Evolutionary conservation across 2,888 invertebrate species (phyloP).

Genomic region (Chloromyia formosa): DNA sequence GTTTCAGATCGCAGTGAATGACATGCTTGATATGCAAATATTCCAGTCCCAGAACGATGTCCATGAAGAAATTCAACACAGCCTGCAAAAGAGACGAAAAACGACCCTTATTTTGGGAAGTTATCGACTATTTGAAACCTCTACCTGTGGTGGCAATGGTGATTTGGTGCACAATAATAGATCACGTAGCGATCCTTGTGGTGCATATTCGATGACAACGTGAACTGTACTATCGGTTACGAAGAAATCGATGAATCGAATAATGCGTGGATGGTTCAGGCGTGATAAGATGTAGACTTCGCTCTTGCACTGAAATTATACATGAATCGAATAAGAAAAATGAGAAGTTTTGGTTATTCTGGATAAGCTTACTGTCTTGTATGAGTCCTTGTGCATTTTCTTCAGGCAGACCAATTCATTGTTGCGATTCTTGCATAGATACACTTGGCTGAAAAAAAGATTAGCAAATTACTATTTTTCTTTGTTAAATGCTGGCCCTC

Average conservation of each 20-base stretch:
- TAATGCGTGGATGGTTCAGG: constrained; percentile 60
- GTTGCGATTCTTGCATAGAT: constrained; percentile 1
- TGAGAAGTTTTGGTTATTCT: neutral
- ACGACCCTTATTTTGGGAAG: neutral
- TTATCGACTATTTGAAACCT: too few species aligned
- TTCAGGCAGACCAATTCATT: constrained; percentile 23
- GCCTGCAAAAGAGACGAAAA: constrained; percentile 46
- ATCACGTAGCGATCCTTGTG: constrained; percentile 59
- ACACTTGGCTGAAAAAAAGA: constrained; percentile 25
- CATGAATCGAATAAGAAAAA: too few species aligned
- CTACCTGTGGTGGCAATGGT: too few species aligned
- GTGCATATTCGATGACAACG: constrained; percentile 61
- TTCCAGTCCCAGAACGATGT: constrained; percentile 62
- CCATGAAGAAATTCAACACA: constrained; percentile 62
- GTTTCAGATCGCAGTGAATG: constrained; percentile 51
- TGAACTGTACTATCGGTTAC: constrained; percentile 56
- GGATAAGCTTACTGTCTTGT: neutral
- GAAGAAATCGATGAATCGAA: constrained; percentile 58
- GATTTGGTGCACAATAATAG: constrained; percentile 51
- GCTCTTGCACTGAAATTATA: constrained; percentile 17
- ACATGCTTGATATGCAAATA: constrained; percentile 60
- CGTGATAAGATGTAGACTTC: constrained; percentile 61
- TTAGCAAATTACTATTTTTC: too few species aligned
- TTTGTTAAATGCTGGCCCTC: too few species aligned
- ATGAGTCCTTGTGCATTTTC: neutral